Base-by-base conservation (phyloP, 1,140 invertebrate species). In the Drosophila persimilis region DNA sequence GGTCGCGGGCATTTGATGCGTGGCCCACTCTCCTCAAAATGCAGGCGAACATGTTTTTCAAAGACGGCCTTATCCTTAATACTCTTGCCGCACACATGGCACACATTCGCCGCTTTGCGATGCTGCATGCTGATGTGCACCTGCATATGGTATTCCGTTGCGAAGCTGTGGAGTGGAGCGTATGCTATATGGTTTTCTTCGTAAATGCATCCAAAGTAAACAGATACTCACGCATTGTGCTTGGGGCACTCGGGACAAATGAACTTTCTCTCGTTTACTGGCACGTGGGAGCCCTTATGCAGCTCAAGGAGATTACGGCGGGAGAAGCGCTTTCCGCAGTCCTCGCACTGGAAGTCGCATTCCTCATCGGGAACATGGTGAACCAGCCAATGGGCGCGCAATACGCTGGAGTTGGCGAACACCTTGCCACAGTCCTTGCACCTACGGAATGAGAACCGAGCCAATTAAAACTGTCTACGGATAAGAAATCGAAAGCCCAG, bases 11-110 rank as follows among this genome's bases (percentile, higher is more conserved):
- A 91, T 61, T 91, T 91, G 22, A 90, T 80, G 15, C 83, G 83
- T 0, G 86, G 90, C 1, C 86, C 90, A 43, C 84, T 90, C 17
- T 89, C 86, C 66, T 91, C 90, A 11, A 89, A 90, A 51, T 91
- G 90, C 58, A 85, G 64, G 8, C 90, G 86, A 7, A 91, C 83
- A 57, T 91, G 90, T 39, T 91, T 91, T 46, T 90, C 90, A 35
- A 91, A 91, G n/a, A 88, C 77, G 22, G 80, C 69, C 51, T 91
- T 91, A 29, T 89, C 88, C 31, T 88, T 80, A 29, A 91, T 91
- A 24, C 79, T 85, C 45, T 91, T 91, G 8, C 88, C 90, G 47
- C 90, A 91, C 11, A 91, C 90, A 77, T 91, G 88, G 26, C 90
- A 91, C 4, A 91, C 73, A 54, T 91, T 89, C 2, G 80, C 70